phyloP scores from a whole-genome alignment of 2,888 invertebrate species.

The Harpalus rubripes region DNA sequence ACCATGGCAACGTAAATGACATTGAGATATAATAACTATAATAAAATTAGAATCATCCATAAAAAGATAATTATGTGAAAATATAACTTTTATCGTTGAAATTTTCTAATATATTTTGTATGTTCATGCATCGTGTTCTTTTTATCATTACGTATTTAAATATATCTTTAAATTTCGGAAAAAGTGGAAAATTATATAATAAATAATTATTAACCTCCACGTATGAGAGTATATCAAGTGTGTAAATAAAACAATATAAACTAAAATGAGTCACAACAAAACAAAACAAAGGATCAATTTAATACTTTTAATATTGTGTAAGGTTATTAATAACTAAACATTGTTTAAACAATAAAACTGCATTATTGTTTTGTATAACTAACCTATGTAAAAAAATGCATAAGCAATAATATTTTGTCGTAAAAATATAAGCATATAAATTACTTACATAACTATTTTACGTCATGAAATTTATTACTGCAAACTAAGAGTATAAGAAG shows the following conservation, averaged over 20 bases:
- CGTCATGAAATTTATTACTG: slow-evolving; percentile 8
- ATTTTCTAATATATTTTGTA: background rate
- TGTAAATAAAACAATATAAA: too few species aligned
- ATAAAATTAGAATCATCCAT: background rate
- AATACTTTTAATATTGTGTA: slow-evolving; percentile 44
- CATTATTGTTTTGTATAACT: slow-evolving; percentile 12
- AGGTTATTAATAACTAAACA: slow-evolving; percentile 18
- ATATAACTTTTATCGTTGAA: slow-evolving; percentile 3
- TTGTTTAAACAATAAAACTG: slow-evolving; percentile 17
- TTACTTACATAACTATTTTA: slow-evolving; percentile 12
- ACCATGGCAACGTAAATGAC: slow-evolving; percentile 5
- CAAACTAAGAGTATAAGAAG: background rate
- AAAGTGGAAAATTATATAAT: background rate
- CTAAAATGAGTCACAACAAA: too few species aligned
- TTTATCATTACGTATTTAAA: background rate
- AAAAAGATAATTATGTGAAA: slow-evolving; percentile 25
- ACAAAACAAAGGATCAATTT: background rate
- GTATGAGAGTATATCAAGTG: too few species aligned
- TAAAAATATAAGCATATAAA: slow-evolving; percentile 30
- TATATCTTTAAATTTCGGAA: background rate
- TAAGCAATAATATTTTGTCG: slow-evolving; percentile 26
- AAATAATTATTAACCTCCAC: background rate
- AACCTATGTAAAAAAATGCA: slow-evolving; percentile 10
- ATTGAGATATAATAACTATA: slow-evolving; percentile 8
- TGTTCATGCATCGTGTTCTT: background rate